Conservation (phyloP, 2,113 vertebrate genomes). For the human region DNA sequence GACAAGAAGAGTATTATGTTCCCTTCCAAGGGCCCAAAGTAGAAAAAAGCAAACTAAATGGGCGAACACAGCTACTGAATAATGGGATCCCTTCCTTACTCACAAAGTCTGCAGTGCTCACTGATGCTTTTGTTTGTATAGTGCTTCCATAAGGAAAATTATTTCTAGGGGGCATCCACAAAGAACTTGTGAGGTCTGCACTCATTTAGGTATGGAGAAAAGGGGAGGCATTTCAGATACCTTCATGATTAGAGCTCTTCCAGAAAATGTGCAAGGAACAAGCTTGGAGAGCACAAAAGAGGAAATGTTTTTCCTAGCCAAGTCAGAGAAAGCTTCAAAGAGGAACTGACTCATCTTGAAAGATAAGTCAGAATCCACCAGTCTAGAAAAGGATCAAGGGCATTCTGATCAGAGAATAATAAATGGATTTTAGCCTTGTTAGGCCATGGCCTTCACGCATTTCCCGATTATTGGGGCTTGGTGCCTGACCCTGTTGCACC, state of each 20-base stretch:
- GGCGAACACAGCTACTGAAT: accelerated
- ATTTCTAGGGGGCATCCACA: background rate
- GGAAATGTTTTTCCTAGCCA: background rate
- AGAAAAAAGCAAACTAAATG: background rate
- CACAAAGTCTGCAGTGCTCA: background rate
- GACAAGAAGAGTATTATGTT: background rate
- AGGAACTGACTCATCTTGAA: background rate
- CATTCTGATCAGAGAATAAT: slow-evolving; percentile 44
- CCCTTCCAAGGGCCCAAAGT: background rate
- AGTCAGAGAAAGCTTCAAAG: background rate
- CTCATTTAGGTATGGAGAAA: background rate
- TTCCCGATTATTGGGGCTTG: slow-evolving; percentile 37
- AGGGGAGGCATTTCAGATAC: background rate
- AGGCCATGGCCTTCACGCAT: slow-evolving; percentile 70
- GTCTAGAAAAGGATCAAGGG: slow-evolving; percentile 18
- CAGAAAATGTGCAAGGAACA: background rate
- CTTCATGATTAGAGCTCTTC: background rate
- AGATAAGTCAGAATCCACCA: background rate
- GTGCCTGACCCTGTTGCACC: slow-evolving; percentile 29
- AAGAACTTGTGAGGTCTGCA: background rate
- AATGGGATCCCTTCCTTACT: background rate
- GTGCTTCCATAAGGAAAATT: background rate
- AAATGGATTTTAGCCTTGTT: slow-evolving; percentile 72
- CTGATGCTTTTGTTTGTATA: background rate
- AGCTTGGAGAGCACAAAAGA: background rate